A percentile compares a stretch with the other conserved stretches of the same genome.
phyloP scores from a whole-genome alignment of 64 coral and sea anemone genomes.

The Montipora cactus region DNA sequence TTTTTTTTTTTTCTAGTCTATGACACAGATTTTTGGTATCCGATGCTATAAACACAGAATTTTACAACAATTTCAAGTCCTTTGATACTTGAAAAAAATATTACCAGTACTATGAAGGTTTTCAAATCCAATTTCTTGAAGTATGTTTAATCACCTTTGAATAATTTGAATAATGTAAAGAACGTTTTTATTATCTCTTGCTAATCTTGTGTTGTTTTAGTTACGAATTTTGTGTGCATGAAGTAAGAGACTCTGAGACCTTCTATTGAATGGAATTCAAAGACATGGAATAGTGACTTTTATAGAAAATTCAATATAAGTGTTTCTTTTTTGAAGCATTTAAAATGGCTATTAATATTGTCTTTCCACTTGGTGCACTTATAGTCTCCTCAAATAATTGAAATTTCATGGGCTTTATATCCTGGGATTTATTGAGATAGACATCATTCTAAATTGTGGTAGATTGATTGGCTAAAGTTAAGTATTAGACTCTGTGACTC shows the following conservation, averaged over 20 bases:
- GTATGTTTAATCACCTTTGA: slow-evolving; percentile 25
- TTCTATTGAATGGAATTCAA: not conserved
- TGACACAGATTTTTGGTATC: too few species aligned
- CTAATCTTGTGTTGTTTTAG: slow-evolving; percentile 32
- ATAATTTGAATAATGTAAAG: not conserved
- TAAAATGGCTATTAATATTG: slow-evolving; percentile 1
- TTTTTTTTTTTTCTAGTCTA: too few species aligned
- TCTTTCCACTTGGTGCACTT: not conserved
- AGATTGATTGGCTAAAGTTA: slow-evolving; percentile 11
- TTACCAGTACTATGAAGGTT: not conserved
- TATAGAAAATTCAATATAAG: not conserved
- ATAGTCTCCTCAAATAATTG: not conserved
- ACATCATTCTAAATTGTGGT: slow-evolving; percentile 9
- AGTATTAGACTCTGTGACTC: not conserved
- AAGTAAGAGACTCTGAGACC: not conserved
- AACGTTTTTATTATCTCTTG: not conserved
- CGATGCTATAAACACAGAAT: too few species aligned
- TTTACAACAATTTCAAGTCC: too few species aligned
- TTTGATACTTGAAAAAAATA: too few species aligned
- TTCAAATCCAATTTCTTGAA: slow-evolving; percentile 16
- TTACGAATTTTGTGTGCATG: not conserved
- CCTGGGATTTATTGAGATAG: slow-evolving; percentile 9
- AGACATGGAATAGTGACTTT: not conserved
- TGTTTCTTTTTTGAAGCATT: not conserved
- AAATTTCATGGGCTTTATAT: slow-evolving; percentile 19